Evolutionary conservation across 1,140 invertebrate species (phyloP), one percentile per base, ranked within the genome.

Genomic region (Neuroterus valhalla): DNA sequence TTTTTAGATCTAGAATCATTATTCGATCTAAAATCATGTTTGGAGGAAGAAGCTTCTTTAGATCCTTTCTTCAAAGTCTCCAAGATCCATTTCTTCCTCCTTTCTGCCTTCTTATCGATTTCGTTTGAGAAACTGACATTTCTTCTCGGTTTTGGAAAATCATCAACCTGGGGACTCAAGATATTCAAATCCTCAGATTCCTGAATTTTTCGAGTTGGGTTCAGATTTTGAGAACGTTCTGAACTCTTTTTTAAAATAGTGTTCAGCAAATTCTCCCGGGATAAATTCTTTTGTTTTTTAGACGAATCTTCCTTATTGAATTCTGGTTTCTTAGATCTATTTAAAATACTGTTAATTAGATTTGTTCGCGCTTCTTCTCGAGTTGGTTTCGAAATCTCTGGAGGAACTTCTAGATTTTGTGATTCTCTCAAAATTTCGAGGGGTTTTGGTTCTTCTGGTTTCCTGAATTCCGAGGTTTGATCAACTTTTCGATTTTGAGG

Each of bases 31-130:
- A n/a, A 8, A 55, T n/a, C 71, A 38, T 46, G 68, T 68, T 72
- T 31, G 46, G 12, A 21, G 3, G 12, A 17, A 48, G 12, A n/a
- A 19, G 21, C 80, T 43, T 78, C 79, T 66, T 67, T 76, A 8
- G 66, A 42, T 50, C 2, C 15, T 66, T n/a, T 69, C 12, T 48
- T 23, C 11, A 17, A 62, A 45, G n/a, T 42, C 31, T 3, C 17
- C 11, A 43, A 69, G 1, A 50, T 48, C 15, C 43, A 42, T 17
- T 73, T 73, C 69, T 42, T 66, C 44, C 55, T 38, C 6, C 31
- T 38, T 1, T 38, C 31, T 11, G 42, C 66, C 62, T 23, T 26
- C 42, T 11, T 17, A 5, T 71, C 6, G 15, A 12, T 26, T 77
- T 72, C 48, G 66, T 66, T n/a, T 19, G 10, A 68, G n/a, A 52